phyloP scores from a whole-genome alignment of 2,797 vertebrate genomes.

The Hippopotamyrus pictus region DNA sequence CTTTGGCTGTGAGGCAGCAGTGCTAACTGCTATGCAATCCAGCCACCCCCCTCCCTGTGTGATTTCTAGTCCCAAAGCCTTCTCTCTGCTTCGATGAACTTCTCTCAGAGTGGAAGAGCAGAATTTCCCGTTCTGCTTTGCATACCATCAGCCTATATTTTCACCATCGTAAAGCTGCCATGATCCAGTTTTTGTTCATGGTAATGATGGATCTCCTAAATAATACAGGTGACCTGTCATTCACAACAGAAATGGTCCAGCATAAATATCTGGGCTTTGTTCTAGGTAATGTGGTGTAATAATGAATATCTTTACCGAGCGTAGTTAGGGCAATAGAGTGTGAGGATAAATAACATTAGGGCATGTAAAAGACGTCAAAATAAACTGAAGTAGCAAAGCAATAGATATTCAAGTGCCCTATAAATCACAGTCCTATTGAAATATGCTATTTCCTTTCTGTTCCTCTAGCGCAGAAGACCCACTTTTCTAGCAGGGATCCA shows the following conservation, averaged over 20 bases:
- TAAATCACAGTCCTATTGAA: neutral
- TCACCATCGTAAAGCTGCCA: slow-evolving; percentile 20
- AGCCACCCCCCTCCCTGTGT: too few species aligned
- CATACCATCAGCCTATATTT: neutral
- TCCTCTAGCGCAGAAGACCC: neutral
- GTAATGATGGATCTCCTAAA: slow-evolving; percentile 5
- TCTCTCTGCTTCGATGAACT: neutral
- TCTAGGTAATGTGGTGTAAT: neutral
- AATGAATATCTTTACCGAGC: neutral
- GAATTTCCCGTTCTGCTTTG: neutral
- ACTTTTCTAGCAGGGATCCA: neutral
- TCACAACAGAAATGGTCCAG: neutral
- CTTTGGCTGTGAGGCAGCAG: too few species aligned
- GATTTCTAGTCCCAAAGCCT: neutral
- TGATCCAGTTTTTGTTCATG: neutral
- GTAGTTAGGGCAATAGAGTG: neutral
- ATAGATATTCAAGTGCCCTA: neutral
- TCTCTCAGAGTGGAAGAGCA: neutral
- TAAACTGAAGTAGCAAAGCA: neutral
- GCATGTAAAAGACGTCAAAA: neutral
- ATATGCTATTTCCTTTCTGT: neutral
- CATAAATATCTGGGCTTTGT: neutral
- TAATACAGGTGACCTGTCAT: neutral
- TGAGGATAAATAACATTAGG: neutral
- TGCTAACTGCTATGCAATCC: too few species aligned